Evolutionary conservation across 2,113 vertebrate species (phyloP), one percentile per base, ranked within the genome.

Genomic region (Mionectes macconnelli): DNA sequence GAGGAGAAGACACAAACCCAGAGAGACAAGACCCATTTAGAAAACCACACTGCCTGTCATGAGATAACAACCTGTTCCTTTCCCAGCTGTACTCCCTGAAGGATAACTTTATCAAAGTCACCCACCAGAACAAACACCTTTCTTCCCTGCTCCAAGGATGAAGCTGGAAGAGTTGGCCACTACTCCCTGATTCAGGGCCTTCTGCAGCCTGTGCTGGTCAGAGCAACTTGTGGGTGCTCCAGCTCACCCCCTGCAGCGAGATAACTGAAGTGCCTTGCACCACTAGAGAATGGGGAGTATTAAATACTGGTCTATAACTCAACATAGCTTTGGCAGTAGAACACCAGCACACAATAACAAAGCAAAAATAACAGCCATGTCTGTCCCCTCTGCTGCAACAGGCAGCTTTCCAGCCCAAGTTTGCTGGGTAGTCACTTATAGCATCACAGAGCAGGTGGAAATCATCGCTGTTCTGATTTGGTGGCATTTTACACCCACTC

Each of bases 331-430:
- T 73, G 78, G 33, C 47, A 70, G 27, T 15, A 56, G 52, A 74
- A 50, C 55, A 55, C 35, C 82, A 63, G 35, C 9, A 21, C 79
- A 86, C 63, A 88, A 28, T 7, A 93, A 67, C 59, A 89, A 74
- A 93, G 68, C 79, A 89, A 84, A 96, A 94, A 81, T 74, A 93
- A 33, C 73, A 89, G 72, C 63, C 42, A 5, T 14, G 60, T 93
- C 94, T 93, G 60, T 70, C 79, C 75, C 83, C 75, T 81, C 66
- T 93, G 69, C 76, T 86, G 45, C 88, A 94, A 88, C 72, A 93
- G 76, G 79, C 75, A 84, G 79, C 60, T 89, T 90, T 57, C 53
- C 69, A 84, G 66, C 52, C 75, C 88, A 72, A 35, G 44, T 64
- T 92, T 56, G 84, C 84, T 45, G 60, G 3, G 11, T 12, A 81